A percentile compares a stretch with the other conserved stretches of the same genome.
These are phyloP conservation scores for Kryptopterus vitreolus DNA, from an alignment of 2,797 vertebrate genomes.

Conservation along the genomic window DNA sequence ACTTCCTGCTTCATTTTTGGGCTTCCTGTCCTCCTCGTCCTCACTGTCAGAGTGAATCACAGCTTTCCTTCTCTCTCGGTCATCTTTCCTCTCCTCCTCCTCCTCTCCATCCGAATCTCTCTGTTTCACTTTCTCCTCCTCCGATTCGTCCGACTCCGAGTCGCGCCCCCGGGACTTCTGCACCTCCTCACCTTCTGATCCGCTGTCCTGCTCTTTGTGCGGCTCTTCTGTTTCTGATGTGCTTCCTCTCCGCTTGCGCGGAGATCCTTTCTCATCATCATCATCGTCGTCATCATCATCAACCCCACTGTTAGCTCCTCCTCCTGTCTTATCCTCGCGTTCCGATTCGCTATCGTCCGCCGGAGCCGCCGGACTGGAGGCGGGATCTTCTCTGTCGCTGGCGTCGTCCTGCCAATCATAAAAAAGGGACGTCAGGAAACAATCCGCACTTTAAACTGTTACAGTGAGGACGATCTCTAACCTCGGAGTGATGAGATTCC, in stretches of 20 bases:
- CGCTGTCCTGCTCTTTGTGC: conserved; percentile 63
- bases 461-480: conserved; percentile 56
- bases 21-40: conserved; percentile 61
- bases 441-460: neutral
- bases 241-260: conserved; percentile 69
- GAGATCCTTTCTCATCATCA: conserved; percentile 63
- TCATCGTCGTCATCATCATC: conserved; percentile 61
- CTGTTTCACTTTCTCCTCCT: conserved; percentile 66
- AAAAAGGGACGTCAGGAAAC: neutral
- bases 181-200: conserved; percentile 76
- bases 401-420: conserved; percentile 80
- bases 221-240: conserved; percentile 77
- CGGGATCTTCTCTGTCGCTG: conserved; percentile 79
- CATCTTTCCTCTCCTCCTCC: conserved; percentile 62
- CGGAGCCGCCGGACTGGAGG: conserved; percentile 55
- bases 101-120: conserved; percentile 79
- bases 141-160: conserved; percentile 74
- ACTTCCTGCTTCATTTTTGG: conserved; percentile 70
- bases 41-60: conserved; percentile 81
- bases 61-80: conserved; percentile 71
- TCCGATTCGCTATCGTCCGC: conserved; percentile 65
- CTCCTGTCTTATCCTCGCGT: conserved; percentile 63
- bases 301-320: conserved; percentile 72
- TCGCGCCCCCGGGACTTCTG: conserved; percentile 58
- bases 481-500: conserved; percentile 82